Conservation (phyloP, 1,140 invertebrate species). For the Zaprionus camerounensis region DNA sequence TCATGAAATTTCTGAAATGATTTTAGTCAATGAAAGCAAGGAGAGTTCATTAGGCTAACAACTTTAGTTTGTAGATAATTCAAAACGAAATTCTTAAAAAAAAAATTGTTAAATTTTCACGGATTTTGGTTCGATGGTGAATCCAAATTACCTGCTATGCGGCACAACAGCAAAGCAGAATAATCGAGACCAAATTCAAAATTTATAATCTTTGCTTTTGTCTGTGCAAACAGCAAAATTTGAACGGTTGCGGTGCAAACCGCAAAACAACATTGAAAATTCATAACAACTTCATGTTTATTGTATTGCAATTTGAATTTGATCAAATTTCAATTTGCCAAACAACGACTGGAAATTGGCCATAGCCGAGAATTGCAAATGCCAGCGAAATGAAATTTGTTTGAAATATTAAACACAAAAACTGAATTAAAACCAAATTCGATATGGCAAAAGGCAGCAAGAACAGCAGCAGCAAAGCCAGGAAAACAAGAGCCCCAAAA, state of each 20-base stretch:
- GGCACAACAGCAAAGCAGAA: background rate
- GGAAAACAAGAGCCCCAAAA: slow-evolving; percentile 19
- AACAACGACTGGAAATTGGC: slow-evolving; percentile 27
- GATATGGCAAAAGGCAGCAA: slow-evolving; percentile 12
- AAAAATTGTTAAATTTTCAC: background rate
- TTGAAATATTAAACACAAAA: slow-evolving; percentile 41
- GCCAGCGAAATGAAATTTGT: slow-evolving; percentile 56
- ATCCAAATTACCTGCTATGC: background rate
- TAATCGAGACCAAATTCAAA: background rate
- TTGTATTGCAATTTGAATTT: slow-evolving; percentile 67
- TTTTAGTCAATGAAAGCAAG: background rate
- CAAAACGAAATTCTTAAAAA: background rate
- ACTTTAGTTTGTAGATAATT: background rate
- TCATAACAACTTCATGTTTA: slow-evolving; percentile 58
- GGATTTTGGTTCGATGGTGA: background rate
- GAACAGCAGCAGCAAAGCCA: slow-evolving; percentile 4
- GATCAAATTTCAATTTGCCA: slow-evolving; percentile 69
- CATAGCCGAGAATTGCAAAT: slow-evolving; percentile 19
- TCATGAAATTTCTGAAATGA: background rate
- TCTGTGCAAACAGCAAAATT: slow-evolving; percentile 9
- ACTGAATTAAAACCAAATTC: slow-evolving; percentile 33
- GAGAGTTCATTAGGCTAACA: background rate
- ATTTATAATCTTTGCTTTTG: background rate
- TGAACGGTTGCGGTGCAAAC: slow-evolving; percentile 9
- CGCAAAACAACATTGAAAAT: slow-evolving; percentile 35